These are phyloP conservation scores for Australoheros scitulus DNA, from an alignment of 2,113 vertebrate species.

Conservation along the genomic window DNA sequence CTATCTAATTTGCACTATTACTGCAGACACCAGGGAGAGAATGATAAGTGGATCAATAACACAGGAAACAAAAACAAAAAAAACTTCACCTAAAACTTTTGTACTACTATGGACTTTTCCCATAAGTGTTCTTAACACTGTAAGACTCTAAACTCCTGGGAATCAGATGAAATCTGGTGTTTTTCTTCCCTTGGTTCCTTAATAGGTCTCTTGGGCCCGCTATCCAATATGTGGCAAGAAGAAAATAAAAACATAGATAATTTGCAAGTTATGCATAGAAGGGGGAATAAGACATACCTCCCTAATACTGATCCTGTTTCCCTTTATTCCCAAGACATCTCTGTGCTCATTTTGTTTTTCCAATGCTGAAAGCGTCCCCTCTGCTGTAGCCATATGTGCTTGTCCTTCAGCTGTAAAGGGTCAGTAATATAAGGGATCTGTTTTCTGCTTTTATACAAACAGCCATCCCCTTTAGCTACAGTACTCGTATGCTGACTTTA, in stretches of 20 bases:
- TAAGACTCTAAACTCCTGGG: conserved; percentile 70
- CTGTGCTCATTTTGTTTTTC: conserved; percentile 55
- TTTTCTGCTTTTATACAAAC: conserved; percentile 28
- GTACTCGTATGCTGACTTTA: background rate
- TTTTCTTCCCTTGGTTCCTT: conserved; percentile 81
- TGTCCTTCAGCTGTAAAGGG: conserved; percentile 17
- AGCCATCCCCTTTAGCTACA: background rate
- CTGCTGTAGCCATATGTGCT: conserved; percentile 18
- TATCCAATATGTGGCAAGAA: conserved; percentile 73
- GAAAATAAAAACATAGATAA: conserved; percentile 78
- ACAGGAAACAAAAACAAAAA: conserved; percentile 38
- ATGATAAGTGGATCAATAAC: conserved; percentile 72
- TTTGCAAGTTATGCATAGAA: conserved; percentile 69
- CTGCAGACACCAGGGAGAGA: conserved; percentile 41
- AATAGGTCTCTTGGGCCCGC: conserved; percentile 81
- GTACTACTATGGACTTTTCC: conserved; percentile 59
- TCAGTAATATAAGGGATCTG: conserved; percentile 12
- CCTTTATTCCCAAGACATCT: conserved; percentile 55
- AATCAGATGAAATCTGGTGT: conserved; percentile 82
- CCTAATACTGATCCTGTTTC: conserved; percentile 47
- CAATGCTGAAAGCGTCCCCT: conserved; percentile 10
- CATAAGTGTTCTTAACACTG: conserved; percentile 77
- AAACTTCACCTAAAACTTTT: conserved; percentile 69
- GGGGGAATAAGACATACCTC: conserved; percentile 40
- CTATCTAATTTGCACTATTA: conserved; percentile 61